phyloP scores from a whole-genome alignment of 2,797 vertebrate species.

The Falco columbarius region DNA sequence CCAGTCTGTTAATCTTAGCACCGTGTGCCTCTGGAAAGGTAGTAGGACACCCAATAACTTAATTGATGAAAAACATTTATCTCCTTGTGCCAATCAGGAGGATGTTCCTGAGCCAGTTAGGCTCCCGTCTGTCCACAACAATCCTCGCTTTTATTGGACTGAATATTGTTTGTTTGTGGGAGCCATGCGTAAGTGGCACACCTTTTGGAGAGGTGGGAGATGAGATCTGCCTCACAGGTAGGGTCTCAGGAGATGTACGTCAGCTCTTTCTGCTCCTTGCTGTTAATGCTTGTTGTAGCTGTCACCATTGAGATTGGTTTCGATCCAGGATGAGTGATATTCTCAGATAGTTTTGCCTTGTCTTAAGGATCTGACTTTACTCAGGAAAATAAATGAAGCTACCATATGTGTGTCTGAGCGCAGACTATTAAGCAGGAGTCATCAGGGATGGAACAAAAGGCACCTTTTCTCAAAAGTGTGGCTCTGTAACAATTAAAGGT shows the following conservation, averaged over 20 bases:
- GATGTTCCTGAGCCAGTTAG: neutral
- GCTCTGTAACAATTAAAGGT: neutral
- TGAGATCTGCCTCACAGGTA: neutral
- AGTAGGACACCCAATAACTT: neutral
- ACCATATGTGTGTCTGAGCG: constrained; percentile 7
- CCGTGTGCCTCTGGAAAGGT: neutral
- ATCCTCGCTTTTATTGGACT: neutral
- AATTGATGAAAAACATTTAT: neutral
- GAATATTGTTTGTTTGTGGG: neutral
- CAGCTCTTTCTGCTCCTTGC: neutral
- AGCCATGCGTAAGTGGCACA: neutral
- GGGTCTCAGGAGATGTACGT: neutral
- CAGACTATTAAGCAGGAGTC: constrained; percentile 5
- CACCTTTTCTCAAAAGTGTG: neutral
- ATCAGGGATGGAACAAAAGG: neutral
- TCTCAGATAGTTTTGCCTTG: constrained; percentile 31
- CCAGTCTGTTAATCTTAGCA: neutral
- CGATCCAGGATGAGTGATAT: constrained; percentile 27
- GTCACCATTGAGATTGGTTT: constrained; percentile 29
- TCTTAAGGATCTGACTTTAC: constrained; percentile 11
- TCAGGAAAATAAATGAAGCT: constrained; percentile 49
- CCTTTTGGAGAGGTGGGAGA: neutral
- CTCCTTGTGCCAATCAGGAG: neutral
- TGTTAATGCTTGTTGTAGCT: constrained; percentile 15
- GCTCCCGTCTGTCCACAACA: neutral